phyloP scores from a whole-genome alignment of 2,888 invertebrate species.

The Seira musarum region DNA sequence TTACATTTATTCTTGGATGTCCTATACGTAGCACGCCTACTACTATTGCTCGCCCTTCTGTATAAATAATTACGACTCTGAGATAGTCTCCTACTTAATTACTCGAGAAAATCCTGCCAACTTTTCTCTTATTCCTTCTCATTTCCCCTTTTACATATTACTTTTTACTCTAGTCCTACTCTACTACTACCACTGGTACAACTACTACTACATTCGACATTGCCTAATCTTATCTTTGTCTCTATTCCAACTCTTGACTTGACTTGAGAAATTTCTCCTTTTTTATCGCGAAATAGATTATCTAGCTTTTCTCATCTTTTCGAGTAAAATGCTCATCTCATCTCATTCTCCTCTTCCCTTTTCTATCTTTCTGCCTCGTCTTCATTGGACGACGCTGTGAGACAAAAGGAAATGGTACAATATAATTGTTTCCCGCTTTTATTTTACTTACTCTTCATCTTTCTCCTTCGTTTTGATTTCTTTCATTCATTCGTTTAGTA shows the following conservation, averaged over 20 bases:
- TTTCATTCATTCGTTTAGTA: too few species aligned
- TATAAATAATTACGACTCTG: conserved; percentile 34
- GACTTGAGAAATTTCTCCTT: not conserved
- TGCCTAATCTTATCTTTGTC: conserved; percentile 20
- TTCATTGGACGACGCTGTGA: not conserved
- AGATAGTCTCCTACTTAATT: conserved; percentile 32
- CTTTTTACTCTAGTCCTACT: not conserved
- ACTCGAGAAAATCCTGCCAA: conserved; percentile 31
- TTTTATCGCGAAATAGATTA: not conserved
- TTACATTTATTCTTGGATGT: not conserved
- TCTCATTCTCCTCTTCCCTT: not conserved
- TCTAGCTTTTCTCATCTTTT: conserved; percentile 5
- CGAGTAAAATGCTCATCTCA: not conserved
- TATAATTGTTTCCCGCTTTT: not conserved
- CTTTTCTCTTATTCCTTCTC: conserved; percentile 10
- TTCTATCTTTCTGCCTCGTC: conserved; percentile 11
- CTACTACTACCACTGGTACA: not conserved
- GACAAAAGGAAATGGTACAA: not conserved
- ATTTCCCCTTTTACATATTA: conserved; percentile 10
- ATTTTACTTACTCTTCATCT: not conserved
- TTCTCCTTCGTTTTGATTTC: not conserved
- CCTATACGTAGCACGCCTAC: conserved; percentile 5
- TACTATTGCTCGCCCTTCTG: not conserved
- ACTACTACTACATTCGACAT: not conserved
- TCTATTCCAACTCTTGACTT: not conserved